phyloP scores from a whole-genome alignment of 1,140 invertebrate species.

The Goniozus legneri region DNA sequence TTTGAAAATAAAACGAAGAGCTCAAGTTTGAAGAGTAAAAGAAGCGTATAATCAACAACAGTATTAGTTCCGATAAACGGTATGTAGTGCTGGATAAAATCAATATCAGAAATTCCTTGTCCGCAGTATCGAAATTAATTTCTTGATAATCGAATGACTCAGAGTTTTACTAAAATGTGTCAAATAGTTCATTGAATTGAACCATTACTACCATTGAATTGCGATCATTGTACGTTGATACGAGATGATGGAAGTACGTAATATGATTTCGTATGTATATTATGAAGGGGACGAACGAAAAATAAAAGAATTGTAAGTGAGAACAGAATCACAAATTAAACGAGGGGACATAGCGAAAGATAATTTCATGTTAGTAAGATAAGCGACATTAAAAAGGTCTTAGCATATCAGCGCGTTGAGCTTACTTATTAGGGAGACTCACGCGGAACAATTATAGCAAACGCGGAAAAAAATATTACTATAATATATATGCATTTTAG shows the following conservation, averaged over 20 bases:
- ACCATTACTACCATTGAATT: too few species aligned
- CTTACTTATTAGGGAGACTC: conserved; percentile 39
- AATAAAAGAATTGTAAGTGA: conserved; percentile 10
- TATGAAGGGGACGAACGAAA: conserved; percentile 4
- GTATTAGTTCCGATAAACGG: conserved; percentile 42
- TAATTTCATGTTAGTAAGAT: conserved; percentile 28
- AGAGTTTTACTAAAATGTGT: too few species aligned
- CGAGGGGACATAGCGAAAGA: conserved; percentile 9
- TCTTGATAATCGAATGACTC: too few species aligned
- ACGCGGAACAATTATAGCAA: conserved; percentile 32
- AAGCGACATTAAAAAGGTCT: conserved; percentile 34
- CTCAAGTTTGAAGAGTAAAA: too few species aligned
- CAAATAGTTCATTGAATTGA: too few species aligned
- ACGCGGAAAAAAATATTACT: conserved; percentile 22
- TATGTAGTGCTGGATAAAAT: conserved; percentile 15
- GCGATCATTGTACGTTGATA: background rate
- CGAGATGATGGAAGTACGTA: conserved; percentile 8
- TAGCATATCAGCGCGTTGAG: conserved; percentile 53
- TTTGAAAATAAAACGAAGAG: too few species aligned
- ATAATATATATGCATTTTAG: conserved; percentile 26
- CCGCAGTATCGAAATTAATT: conserved; percentile 25
- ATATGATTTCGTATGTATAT: conserved; percentile 11
- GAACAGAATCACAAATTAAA: conserved; percentile 20
- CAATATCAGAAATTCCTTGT: conserved; percentile 8
- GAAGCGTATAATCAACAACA: conserved; percentile 41